These are phyloP conservation scores for Mythimna pallens DNA, from an alignment of 2,888 invertebrate genomes.

Conservation along the genomic window DNA sequence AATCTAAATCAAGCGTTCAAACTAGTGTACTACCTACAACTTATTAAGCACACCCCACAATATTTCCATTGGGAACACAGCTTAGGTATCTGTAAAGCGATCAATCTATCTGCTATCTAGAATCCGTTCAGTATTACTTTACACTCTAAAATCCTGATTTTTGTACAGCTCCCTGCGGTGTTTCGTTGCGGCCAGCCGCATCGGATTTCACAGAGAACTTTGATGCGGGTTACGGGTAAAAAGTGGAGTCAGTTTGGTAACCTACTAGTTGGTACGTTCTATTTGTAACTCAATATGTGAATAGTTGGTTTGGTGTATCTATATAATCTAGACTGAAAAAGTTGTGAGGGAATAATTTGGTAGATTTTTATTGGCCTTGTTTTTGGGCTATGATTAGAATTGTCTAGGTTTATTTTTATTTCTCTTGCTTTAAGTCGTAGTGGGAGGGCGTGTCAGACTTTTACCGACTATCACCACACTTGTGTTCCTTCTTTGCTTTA, in stretches of 20 bases:
- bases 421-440: no score
- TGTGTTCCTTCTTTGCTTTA: no score
- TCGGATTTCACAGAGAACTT: slow-evolving; percentile 34
- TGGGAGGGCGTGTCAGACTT: no score
- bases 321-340: not conserved
- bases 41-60: not conserved
- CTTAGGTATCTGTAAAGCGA: not conserved
- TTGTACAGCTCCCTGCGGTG: not conserved
- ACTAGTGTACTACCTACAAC: not conserved
- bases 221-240: slow-evolving; percentile 16
- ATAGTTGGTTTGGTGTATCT: not conserved
- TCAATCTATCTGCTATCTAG: not conserved
- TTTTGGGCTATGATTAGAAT: no score
- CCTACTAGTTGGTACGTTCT: not conserved
- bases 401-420: no score
- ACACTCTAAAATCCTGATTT: not conserved
- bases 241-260: not conserved
- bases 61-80: not conserved
- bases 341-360: not conserved
- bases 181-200: slow-evolving; percentile 22
- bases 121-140: not conserved
- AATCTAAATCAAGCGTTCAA: not conserved
- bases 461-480: no score
- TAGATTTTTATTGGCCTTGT: not conserved
- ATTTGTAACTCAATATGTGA: not conserved